Evolutionary conservation across 1,140 invertebrate species (phyloP).

Genomic region (Galleria mellonella): DNA sequence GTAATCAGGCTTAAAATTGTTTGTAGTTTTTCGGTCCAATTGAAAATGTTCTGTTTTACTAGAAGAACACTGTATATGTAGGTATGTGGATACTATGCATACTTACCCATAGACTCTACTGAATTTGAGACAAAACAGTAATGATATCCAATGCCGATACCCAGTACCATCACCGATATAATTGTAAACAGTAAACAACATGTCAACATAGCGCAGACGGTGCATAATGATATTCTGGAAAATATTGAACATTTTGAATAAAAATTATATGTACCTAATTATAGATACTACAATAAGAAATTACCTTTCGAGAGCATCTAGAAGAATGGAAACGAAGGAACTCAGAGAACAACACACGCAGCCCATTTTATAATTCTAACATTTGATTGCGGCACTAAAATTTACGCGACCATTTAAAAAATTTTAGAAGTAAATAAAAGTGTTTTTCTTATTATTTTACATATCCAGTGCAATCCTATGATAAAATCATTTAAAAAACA

Average conservation of each 20-base stretch:
- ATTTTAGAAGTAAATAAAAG: too few relatives aligned
- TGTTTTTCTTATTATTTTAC: too few relatives aligned
- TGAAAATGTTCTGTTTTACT: too few relatives aligned
- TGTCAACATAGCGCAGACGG: conserved; percentile 55
- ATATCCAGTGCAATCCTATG: too few relatives aligned
- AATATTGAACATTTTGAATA: not conserved
- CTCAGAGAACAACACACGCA: conserved; percentile 52
- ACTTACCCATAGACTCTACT: conserved; percentile 46
- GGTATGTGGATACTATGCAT: too few relatives aligned
- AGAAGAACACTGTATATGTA: too few relatives aligned
- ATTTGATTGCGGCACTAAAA: conserved; percentile 6
- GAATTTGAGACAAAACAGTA: conserved; percentile 56
- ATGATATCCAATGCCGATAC: conserved; percentile 53
- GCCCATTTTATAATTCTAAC: conserved; percentile 33
- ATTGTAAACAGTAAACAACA: conserved; percentile 52
- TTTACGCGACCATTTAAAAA: too few relatives aligned
- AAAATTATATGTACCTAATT: too few relatives aligned
- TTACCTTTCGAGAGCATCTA: conserved; percentile 61
- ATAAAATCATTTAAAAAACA: too few relatives aligned
- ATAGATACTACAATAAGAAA: too few relatives aligned
- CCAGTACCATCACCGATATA: conserved; percentile 40
- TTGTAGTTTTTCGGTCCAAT: too few relatives aligned
- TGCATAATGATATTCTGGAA: conserved; percentile 55
- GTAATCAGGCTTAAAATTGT: too few relatives aligned
- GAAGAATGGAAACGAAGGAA: conserved; percentile 44